Percentiles rank a stretch among this genome's conserved stretches.
Conservation (phyloP, 2,113 vertebrate species). For the Rhinopomastus cyanomelas region DNA sequence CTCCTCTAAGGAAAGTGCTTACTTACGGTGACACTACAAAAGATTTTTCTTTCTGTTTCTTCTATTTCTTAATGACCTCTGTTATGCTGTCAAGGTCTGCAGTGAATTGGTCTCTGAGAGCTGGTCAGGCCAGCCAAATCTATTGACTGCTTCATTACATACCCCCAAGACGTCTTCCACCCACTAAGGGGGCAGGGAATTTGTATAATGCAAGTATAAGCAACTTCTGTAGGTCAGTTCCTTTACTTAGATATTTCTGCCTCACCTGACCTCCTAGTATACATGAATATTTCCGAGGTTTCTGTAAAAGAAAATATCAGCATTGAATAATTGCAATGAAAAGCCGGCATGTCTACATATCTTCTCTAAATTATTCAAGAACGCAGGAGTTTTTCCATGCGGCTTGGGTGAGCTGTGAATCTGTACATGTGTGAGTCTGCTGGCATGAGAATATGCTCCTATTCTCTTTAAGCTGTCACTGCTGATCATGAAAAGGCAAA, state of each 20-base stretch:
- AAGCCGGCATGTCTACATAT: not conserved
- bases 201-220: not conserved
- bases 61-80: not conserved
- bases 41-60: not conserved
- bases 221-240: not conserved
- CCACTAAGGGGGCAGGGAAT: not conserved
- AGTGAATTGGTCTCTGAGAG: not conserved
- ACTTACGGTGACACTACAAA: not conserved
- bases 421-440: not conserved
- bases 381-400: not conserved
- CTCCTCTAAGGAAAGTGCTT: not conserved
- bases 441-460: not conserved
- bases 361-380: conserved; percentile 32
- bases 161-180: not conserved
- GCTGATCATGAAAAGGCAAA: not conserved
- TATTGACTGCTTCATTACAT: not conserved
- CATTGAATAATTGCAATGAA: not conserved
- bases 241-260: not conserved
- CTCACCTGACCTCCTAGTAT: not conserved
- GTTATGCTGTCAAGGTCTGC: not conserved
- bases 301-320: not conserved
- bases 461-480: not conserved
- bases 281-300: not conserved
- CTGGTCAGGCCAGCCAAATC: not conserved
- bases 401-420: not conserved